A percentile compares a stretch with the other conserved stretches of the same genome.
Evolutionary conservation across 2,113 vertebrate species (phyloP).

Genomic region (Ceyx margarethae): DNA sequence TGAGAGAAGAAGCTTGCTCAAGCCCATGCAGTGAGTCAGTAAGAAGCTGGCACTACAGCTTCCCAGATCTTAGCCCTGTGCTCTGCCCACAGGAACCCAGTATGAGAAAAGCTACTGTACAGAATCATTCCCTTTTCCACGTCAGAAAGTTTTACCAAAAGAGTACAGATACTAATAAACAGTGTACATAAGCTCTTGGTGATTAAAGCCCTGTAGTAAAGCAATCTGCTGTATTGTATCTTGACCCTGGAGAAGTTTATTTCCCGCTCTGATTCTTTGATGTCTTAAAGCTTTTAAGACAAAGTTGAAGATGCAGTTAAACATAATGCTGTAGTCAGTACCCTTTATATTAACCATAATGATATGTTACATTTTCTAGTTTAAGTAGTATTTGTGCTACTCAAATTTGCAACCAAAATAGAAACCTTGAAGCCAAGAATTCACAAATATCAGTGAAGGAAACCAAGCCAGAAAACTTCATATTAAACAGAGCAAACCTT

Average conservation of each 20-base stretch:
- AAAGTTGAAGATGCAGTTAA: not conserved
- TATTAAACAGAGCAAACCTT: not conserved
- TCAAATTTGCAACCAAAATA: conserved; percentile 6
- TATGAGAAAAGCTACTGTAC: not conserved
- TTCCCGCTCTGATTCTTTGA: conserved; percentile 32
- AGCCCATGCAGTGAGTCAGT: not conserved
- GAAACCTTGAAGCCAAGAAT: conserved; percentile 6
- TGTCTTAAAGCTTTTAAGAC: conserved; percentile 37
- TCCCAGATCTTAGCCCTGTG: not conserved
- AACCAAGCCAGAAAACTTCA: not conserved
- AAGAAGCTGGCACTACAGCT: not conserved
- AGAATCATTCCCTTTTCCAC: not conserved
- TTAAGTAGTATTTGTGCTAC: conserved; percentile 14
- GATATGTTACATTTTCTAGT: not conserved
- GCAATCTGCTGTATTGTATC: not conserved
- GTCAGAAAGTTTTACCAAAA: not conserved
- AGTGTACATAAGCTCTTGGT: not conserved
- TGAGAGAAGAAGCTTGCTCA: not conserved
- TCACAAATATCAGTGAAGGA: not conserved
- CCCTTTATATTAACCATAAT: not conserved
- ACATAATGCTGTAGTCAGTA: not conserved
- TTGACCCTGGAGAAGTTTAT: conserved; percentile 4
- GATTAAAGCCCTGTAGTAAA: not conserved
- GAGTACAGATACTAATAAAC: not conserved
- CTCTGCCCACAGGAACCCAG: not conserved